phyloP scores from a whole-genome alignment of 2,113 vertebrate genomes.

The Amblyornis subalaris region DNA sequence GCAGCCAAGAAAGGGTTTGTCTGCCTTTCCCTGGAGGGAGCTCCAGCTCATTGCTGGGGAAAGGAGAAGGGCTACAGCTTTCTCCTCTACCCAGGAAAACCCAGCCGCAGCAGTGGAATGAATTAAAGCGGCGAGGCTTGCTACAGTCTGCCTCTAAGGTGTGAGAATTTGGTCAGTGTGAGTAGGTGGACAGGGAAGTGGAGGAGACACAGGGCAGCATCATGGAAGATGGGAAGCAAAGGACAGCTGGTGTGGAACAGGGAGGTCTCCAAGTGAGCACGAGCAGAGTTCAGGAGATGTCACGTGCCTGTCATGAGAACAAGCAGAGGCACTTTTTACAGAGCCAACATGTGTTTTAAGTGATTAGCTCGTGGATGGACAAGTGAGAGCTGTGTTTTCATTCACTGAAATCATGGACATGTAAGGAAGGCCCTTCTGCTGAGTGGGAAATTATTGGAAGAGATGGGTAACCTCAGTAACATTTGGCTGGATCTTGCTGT shows the following conservation, averaged over 20 bases:
- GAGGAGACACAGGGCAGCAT: not conserved
- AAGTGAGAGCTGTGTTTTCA: not conserved
- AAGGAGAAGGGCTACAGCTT: not conserved
- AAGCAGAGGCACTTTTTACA: fast-evolving
- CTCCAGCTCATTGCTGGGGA: not conserved
- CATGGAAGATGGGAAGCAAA: not conserved
- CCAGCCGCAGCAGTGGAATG: not conserved
- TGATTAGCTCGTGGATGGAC: not conserved
- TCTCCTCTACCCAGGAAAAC: not conserved
- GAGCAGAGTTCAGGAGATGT: not conserved
- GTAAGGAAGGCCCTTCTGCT: not conserved
- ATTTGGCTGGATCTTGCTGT: not conserved
- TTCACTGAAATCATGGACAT: fast-evolving
- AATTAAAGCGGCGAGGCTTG: not conserved
- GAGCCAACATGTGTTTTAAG: not conserved
- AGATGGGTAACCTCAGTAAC: not conserved
- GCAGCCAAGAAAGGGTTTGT: not conserved
- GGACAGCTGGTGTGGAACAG: not conserved
- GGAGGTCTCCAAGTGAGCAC: fast-evolving
- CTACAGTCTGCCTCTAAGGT: not conserved
- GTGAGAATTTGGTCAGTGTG: fast-evolving
- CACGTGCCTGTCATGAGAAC: fast-evolving
- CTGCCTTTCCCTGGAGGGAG: fast-evolving
- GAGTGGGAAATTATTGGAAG: not conserved
- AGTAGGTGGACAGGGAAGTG: not conserved